Percentiles rank a stretch among this genome's conserved stretches.
Conservation (phyloP, 1,140 invertebrate species). For the Micrasema longulum region DNA sequence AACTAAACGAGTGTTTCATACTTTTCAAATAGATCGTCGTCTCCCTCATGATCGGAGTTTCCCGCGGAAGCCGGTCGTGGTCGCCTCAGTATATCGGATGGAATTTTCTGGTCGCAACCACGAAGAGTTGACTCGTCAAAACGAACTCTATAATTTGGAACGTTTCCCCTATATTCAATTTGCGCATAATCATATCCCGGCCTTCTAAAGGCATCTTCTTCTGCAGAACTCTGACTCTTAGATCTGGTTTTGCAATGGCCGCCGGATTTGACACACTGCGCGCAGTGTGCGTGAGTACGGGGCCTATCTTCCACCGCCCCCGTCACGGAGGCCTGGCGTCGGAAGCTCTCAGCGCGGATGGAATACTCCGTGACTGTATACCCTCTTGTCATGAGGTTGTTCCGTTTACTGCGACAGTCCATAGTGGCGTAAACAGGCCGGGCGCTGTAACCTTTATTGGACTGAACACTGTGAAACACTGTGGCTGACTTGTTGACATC, state of each 20-base stretch:
- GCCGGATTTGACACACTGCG: slow-evolving; percentile 29
- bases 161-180: slow-evolving; percentile 39
- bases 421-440: slow-evolving; percentile 49
- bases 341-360: slow-evolving; percentile 43
- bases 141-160: slow-evolving; percentile 45
- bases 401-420: slow-evolving; percentile 48
- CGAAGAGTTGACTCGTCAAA: slow-evolving; percentile 45
- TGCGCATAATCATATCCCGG: slow-evolving; percentile 19
- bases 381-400: slow-evolving; percentile 45
- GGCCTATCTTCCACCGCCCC: slow-evolving; percentile 12
- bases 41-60: slow-evolving; percentile 44
- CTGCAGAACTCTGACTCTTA: slow-evolving; percentile 43
- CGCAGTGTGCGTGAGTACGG: neutral
- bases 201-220: slow-evolving; percentile 34
- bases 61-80: slow-evolving; percentile 33
- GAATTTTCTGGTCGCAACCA: slow-evolving; percentile 46
- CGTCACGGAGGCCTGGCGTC: slow-evolving; percentile 45
- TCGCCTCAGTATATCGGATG: slow-evolving; percentile 47
- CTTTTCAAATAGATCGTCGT: slow-evolving; percentile 62
- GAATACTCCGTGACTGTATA: slow-evolving; percentile 49
- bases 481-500: slow-evolving; percentile 1
- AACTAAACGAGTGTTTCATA: slow-evolving; percentile 67
- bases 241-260: slow-evolving; percentile 34
- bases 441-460: slow-evolving; percentile 22
- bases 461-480: slow-evolving; percentile 27